Conservation (phyloP, 2,113 vertebrate genomes). For the Pantherophis guttatus region DNA sequence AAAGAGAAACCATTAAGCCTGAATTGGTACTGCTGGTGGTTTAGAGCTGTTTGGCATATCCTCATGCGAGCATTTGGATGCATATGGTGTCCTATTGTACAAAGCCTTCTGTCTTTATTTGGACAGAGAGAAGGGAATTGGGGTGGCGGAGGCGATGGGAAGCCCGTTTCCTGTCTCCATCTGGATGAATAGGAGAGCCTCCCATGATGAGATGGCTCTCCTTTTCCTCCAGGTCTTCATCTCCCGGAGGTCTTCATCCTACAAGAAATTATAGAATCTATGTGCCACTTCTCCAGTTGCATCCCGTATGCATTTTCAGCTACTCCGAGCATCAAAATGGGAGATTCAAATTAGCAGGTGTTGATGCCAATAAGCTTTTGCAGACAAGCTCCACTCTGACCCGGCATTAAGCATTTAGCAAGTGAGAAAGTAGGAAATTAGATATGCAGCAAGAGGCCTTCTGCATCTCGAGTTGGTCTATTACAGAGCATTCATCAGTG, state of each 20-base stretch:
- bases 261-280: neutral
- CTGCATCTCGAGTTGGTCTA: neutral
- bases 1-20: neutral
- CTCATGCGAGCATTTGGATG: neutral
- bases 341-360: neutral
- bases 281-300: neutral
- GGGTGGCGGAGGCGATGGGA: neutral
- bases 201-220: neutral
- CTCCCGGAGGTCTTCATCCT: neutral
- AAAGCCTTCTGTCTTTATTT: neutral
- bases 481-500: neutral
- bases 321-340: neutral
- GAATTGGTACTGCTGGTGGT: neutral
- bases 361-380: neutral
- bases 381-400: neutral
- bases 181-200: neutral
- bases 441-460: neutral
- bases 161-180: neutral
- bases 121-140: neutral
- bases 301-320: neutral
- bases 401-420: slow-evolving; percentile 14
- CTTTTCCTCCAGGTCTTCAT: neutral
- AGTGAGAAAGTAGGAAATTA: neutral
- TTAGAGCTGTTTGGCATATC: neutral
- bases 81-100: neutral